phyloP scores from a whole-genome alignment of 2,888 invertebrate genomes.

The Leucoptera coffeella region DNA sequence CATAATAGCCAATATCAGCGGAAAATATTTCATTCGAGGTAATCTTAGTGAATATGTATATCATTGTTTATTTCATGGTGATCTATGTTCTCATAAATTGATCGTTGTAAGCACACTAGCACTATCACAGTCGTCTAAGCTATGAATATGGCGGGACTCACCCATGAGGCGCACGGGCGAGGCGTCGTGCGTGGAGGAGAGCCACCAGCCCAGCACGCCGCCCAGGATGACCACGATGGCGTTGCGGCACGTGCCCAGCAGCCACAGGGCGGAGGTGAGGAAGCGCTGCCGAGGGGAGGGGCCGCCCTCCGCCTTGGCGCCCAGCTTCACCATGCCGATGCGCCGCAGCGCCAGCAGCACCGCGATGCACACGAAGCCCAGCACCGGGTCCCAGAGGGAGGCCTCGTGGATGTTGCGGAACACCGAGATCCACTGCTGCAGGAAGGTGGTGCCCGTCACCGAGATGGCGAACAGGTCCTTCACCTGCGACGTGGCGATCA shows the following conservation, averaged over 20 bases:
- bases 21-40: too few species aligned
- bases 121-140: too few species aligned
- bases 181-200: slow-evolving; percentile 36
- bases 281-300: slow-evolving; percentile 51
- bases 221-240: slow-evolving; percentile 76
- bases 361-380: slow-evolving; percentile 70
- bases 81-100: too few species aligned
- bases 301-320: slow-evolving; percentile 43
- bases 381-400: slow-evolving; percentile 64
- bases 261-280: slow-evolving; percentile 64
- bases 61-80: too few species aligned
- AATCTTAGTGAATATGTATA: too few species aligned
- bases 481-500: slow-evolving; percentile 84
- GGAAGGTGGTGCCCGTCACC: slow-evolving; percentile 68
- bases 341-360: slow-evolving; percentile 73
- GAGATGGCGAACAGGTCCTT: slow-evolving; percentile 74
- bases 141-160: too few species aligned
- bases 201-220: slow-evolving; percentile 63
- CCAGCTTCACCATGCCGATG: slow-evolving; percentile 59
- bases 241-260: slow-evolving; percentile 75
- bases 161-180: slow-evolving; percentile 67
- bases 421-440: slow-evolving; percentile 72
- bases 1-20: too few species aligned
- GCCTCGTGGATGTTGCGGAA: slow-evolving; percentile 60
- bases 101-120: too few species aligned